These are phyloP conservation scores for Enteromius fasciolatus DNA, from an alignment of 2,797 vertebrate species.

Conservation along the genomic window DNA sequence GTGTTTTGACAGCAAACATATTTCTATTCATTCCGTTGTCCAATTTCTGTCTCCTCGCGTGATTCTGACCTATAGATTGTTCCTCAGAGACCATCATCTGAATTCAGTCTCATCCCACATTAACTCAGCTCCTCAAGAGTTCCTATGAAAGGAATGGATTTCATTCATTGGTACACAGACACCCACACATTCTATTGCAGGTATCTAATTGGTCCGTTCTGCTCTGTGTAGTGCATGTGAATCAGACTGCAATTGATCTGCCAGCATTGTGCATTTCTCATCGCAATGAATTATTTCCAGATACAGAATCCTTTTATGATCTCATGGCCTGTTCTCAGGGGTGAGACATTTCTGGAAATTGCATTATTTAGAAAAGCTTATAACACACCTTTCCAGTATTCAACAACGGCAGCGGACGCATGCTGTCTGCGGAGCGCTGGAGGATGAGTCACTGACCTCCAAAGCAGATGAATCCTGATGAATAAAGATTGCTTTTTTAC, in stretches of 20 bases:
- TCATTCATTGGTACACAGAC: not conserved
- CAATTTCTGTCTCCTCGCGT: not conserved
- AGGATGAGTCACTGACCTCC: constrained; percentile 6
- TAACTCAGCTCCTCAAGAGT: not conserved
- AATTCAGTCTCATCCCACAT: not conserved
- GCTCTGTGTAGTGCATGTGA: not conserved
- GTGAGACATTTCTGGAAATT: constrained; percentile 2
- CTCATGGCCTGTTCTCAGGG: not conserved
- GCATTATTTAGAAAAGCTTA: not conserved
- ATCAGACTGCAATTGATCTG: constrained; percentile 3
- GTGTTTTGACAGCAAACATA: constrained; percentile 8
- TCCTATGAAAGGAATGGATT: not conserved
- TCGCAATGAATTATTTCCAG: not conserved
- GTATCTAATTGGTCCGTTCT: not conserved
- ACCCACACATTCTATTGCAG: not conserved
- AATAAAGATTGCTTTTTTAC: not conserved
- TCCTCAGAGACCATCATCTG: not conserved
- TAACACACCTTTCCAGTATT: not conserved
- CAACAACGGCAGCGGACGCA: not conserved
- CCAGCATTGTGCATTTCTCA: not conserved
- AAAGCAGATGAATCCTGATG: not conserved
- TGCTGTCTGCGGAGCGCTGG: not conserved
- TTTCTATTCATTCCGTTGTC: not conserved
- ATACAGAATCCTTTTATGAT: constrained; percentile 9
- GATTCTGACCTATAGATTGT: constrained; percentile 3